Base-by-base conservation (phyloP, 1,140 invertebrate species). In the Drosophila funebris region DNA sequence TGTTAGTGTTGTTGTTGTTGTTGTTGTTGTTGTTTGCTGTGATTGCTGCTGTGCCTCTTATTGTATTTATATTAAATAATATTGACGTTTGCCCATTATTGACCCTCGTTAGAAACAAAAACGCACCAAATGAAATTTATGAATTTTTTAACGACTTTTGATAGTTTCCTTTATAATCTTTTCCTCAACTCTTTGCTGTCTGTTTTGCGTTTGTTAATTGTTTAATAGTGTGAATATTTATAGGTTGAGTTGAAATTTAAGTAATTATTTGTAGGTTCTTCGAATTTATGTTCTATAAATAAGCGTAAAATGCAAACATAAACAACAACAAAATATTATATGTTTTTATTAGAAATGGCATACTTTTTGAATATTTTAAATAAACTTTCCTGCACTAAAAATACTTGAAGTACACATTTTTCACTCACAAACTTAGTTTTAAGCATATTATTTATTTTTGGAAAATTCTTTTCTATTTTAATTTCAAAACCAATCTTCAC, bases 51-150 rank as follows among this genome's bases (percentile, higher is more conserved):
- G 61, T 11, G 14, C 13, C 58, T 53, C 46, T 53, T 44, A 68
- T 66, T 76, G 64, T 33, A 74, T 81, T 81, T 76, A 80, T 80
- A 70, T 82, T 80, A 77, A 82, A 82, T 81, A 82, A 81, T 82
- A 82, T 82, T 82, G 78, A 82, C 70, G 78, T 77, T 80, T 73
- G 73, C 39, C 61, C 73, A 57, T 57, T 37, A 73, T 77, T 60
- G 69, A 82, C 79, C 79, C 79, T 82, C 74, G 79, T 82, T 82
- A 82, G 79, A 43, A 56, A 29, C 70, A 58, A 50, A 39, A 16
- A 27, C 41, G 46, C 44, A 41, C 22, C 20, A 16, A 68, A 52
- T 67, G 14, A 71, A 60, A 72, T 53, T 63, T 48, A 60, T 53
- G 27, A 50, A 56, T 62, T 58, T 50, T 31, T 58, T 73, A 53